Base-by-base conservation (phyloP, 2,888 invertebrate species). In the Philereme vetulata region DNA sequence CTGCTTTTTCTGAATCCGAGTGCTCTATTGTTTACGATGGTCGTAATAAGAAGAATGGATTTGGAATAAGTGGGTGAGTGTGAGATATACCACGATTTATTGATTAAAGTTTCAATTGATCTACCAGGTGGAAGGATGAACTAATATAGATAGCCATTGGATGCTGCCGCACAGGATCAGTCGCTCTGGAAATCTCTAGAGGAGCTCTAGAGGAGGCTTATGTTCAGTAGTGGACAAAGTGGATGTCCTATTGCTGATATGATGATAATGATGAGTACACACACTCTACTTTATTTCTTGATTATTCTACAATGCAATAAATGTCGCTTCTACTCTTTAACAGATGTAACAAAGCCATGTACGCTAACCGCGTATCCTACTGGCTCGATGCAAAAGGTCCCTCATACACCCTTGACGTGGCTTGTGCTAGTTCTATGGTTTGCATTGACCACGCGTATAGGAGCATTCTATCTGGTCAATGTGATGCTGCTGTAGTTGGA, bases 1-100 rank as follows among this genome's bases (percentile, higher is more conserved):
- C 93, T 45, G 92, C 93, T 55, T 93, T 91, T 56, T 93, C 94
- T 0, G 95, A 95, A 71, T 90, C 93, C 4, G 93, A 93, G 66
- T 93, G 93, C 60, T 92, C 88, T 8, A 90, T 93, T 74, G 74
- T 82, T 48, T 82, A 77, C 44, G 72, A 76, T 45, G 72, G 70
- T n/a, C 62, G 74, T 8, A 7, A 0, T 7, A 76, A 77, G 54
- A 68, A 75, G 0, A 77, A 80, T 42, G 81, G 80, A 7, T 81
- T 78, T 43, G 78, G 77, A n/a, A 76, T 82, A 34, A 78, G 77
- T 40, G 82, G 81, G 80, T 81, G 57, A 74, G 80, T 72, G 45
- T 44, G 9, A n/a, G 10, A 9, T n/a, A 32, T 44, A 6, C 35
- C n/a, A 10, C n/a, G 6, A 42, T 46, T 48, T 6, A 10, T 21